These are phyloP conservation scores for Oscheius myriophilus DNA, from an alignment of 2,888 invertebrate species.

Conservation along the genomic window DNA sequence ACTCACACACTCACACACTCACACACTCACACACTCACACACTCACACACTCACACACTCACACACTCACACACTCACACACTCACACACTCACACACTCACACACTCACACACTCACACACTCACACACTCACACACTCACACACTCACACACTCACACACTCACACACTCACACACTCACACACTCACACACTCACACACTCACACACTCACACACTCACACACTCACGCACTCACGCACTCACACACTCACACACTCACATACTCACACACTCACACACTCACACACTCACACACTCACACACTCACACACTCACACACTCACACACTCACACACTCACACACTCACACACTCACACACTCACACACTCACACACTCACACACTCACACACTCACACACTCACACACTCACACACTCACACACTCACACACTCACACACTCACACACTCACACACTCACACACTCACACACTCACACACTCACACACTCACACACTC, in stretches of 20 bases:
- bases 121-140: not conserved
- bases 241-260: not conserved
- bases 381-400: not conserved
- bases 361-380: not conserved
- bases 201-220: not conserved
- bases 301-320: not conserved
- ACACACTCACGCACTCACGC: not conserved
- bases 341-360: not conserved
- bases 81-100: not conserved
- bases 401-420: not conserved
- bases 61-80: not conserved
- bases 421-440: not conserved
- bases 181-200: not conserved
- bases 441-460: not conserved
- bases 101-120: not conserved
- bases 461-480: not conserved
- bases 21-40: not conserved
- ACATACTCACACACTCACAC: not conserved
- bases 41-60: not conserved
- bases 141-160: not conserved
- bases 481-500: not conserved
- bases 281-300: not conserved
- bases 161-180: not conserved
- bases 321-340: not conserved
- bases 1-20: not conserved